These are phyloP conservation scores for Lasioglossum vierecki DNA, from an alignment of 2,888 invertebrate genomes.

Conservation along the genomic window DNA sequence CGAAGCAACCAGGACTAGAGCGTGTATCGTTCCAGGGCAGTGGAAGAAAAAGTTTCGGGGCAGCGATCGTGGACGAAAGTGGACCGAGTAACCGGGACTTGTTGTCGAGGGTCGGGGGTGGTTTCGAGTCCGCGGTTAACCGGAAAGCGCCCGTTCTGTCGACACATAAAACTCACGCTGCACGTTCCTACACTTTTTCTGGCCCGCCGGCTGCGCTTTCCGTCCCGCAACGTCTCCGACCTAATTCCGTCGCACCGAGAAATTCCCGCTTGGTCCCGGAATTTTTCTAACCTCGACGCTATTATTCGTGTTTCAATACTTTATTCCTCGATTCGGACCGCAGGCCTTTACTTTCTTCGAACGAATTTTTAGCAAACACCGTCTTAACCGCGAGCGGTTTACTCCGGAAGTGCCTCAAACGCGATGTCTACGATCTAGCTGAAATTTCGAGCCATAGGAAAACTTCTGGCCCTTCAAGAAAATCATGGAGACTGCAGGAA, in stretches of 20 bases:
- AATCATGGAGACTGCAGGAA: background rate
- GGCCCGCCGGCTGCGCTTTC: conserved; percentile 44
- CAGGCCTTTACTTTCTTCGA: background rate
- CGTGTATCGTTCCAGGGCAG: conserved; percentile 24
- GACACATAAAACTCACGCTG: conserved; percentile 64
- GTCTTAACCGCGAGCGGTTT: background rate
- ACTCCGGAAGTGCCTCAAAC: background rate
- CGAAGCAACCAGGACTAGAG: background rate
- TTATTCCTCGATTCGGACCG: background rate
- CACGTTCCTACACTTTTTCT: conserved; percentile 52
- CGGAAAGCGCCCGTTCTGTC: conserved; percentile 67
- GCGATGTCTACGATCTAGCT: background rate
- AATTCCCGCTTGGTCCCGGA: conserved; percentile 23
- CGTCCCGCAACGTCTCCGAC: conserved; percentile 20
- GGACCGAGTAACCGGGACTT: conserved; percentile 64
- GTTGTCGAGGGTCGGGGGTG: conserved; percentile 59
- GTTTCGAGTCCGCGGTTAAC: conserved; percentile 75
- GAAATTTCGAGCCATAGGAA: background rate
- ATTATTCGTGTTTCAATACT: conserved; percentile 30
- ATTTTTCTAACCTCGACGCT: conserved; percentile 29
- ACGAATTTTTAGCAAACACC: background rate
- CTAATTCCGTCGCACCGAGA: conserved; percentile 19
- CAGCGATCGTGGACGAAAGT: conserved; percentile 62
- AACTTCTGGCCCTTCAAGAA: background rate
- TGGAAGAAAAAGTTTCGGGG: conserved; percentile 66